Evolutionary conservation across 2,797 vertebrate genomes (phyloP).

Genomic region (Loriculus beryllinus): DNA sequence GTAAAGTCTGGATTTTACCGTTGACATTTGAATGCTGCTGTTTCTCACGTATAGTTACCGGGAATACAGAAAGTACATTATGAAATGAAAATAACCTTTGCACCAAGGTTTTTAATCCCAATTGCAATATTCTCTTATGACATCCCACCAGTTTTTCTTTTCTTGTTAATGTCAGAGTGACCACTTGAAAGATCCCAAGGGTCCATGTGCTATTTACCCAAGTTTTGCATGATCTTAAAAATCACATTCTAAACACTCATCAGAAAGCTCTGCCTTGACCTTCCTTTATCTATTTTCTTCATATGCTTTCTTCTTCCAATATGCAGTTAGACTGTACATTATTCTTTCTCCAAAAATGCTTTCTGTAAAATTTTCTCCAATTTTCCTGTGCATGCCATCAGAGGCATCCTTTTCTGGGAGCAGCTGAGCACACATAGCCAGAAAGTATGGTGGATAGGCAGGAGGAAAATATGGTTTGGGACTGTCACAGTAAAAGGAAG

Average conservation of each 20-base stretch:
- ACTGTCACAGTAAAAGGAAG: neutral
- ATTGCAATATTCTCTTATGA: neutral
- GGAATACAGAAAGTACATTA: neutral
- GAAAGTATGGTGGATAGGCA: neutral
- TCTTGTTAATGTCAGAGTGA: conserved; percentile 11
- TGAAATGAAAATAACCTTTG: conserved; percentile 36
- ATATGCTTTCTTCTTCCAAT: neutral
- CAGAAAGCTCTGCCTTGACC: neutral
- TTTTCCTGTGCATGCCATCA: neutral
- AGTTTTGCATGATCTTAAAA: neutral
- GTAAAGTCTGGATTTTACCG: neutral
- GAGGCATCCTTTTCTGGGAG: neutral
- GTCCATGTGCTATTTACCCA: neutral
- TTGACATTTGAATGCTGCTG: conserved; percentile 43
- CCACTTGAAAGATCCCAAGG: neutral
- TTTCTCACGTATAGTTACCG: neutral
- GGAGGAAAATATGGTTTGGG: neutral
- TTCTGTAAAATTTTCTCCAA: neutral
- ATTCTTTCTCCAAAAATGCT: neutral
- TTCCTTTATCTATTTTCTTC: neutral
- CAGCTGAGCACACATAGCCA: neutral
- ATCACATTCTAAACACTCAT: neutral
- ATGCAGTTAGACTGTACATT: neutral
- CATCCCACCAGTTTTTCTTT: neutral
- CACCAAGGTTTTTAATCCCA: neutral